Percentiles rank a stretch among this genome's conserved stretches.
phyloP scores from a whole-genome alignment of 2,113 vertebrate species.

The Tychaedon coryphoeus region DNA sequence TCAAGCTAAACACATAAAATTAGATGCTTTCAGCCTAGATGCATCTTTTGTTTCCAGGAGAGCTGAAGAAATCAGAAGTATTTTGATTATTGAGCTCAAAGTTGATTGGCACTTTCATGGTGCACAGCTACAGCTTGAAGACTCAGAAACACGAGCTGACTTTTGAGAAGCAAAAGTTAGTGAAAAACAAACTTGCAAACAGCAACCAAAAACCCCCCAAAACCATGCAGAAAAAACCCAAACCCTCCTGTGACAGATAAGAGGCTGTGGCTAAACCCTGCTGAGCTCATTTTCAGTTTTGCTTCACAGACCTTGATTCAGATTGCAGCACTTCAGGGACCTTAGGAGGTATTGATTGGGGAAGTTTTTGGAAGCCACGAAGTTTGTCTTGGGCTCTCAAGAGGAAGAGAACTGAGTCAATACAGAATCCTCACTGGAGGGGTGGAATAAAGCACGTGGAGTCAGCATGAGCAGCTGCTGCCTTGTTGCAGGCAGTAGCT shows the following conservation, averaged over 20 bases:
- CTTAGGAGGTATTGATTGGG: conserved; percentile 32
- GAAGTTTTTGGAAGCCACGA: conserved; percentile 27
- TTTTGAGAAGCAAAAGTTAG: neutral
- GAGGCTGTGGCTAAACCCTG: conserved; percentile 27
- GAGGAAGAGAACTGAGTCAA: neutral
- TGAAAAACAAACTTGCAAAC: neutral
- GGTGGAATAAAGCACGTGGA: neutral
- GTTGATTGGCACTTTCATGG: neutral
- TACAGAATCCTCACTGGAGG: neutral
- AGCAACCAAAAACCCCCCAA: neutral
- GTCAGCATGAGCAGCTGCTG: neutral
- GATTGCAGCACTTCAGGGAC: conserved; percentile 44
- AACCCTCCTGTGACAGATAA: conserved; percentile 50
- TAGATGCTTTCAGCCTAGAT: neutral
- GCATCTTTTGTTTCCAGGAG: neutral
- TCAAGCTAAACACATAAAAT: neutral
- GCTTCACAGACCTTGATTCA: conserved; percentile 57
- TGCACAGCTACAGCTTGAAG: neutral
- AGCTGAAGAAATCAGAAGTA: neutral
- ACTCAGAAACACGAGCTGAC: neutral
- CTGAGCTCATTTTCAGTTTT: conserved; percentile 61
- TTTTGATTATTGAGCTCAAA: neutral
- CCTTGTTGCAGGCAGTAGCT: neutral
- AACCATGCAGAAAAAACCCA: neutral
- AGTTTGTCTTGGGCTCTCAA: conserved; percentile 3